Percentiles rank a stretch among this genome's conserved stretches.
Evolutionary conservation across 1,140 invertebrate species (phyloP).

Genomic region (Cydia strobilella): DNA sequence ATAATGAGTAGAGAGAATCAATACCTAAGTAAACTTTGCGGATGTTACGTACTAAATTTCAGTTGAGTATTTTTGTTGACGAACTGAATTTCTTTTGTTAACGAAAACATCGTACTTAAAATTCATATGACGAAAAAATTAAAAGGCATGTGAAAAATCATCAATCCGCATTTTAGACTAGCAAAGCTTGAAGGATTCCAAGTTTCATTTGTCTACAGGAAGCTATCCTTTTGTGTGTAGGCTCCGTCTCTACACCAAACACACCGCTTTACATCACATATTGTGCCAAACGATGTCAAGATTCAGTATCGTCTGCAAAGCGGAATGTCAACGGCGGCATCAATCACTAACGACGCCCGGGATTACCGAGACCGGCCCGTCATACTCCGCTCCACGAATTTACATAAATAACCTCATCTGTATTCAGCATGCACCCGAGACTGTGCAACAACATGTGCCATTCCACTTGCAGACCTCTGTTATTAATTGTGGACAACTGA

Average conservation of each 20-base stretch:
- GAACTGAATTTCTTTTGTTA: too few relatives aligned
- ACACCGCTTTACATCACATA: constrained; percentile 1
- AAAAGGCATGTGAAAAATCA: too few relatives aligned
- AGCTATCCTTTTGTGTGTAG: neutral
- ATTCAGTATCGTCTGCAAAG: constrained; percentile 50
- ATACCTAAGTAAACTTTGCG: too few relatives aligned
- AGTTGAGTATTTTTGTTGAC: too few relatives aligned
- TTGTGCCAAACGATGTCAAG: constrained; percentile 30
- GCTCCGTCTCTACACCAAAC: neutral
- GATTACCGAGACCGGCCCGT: constrained; percentile 62
- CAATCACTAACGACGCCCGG: constrained; percentile 67
- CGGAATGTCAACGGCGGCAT: constrained; percentile 62
- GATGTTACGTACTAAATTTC: too few relatives aligned
- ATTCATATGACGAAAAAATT: too few relatives aligned
- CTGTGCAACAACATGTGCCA: constrained; percentile 74
- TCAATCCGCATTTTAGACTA: too few relatives aligned
- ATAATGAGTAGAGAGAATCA: too few relatives aligned
- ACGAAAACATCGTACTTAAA: too few relatives aligned
- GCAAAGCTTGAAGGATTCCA: constrained; percentile 6
- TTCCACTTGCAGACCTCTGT: constrained; percentile 69
- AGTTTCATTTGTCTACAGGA: neutral
- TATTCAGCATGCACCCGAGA: constrained; percentile 71
- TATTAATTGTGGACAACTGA: constrained; percentile 72
- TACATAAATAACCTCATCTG: constrained; percentile 77
- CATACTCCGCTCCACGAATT: constrained; percentile 64